Evolutionary conservation across 2,113 vertebrate species (phyloP), one percentile per base, ranked within the genome.

Genomic region (Burhinus oedicnemus): DNA sequence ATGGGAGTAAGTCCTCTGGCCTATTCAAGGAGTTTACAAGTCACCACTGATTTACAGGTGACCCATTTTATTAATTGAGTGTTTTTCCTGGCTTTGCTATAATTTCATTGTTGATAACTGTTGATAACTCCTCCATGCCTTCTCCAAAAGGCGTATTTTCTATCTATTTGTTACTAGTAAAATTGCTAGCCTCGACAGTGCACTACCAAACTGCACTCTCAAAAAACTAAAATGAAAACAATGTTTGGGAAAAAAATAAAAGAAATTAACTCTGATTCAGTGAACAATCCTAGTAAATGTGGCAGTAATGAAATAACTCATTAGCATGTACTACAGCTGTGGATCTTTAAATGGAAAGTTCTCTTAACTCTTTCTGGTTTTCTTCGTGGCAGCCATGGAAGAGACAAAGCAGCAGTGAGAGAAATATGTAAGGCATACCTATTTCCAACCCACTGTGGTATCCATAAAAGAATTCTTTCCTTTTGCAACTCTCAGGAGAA

Each of bases 1-100:
- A 98, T 97, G 95, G 98, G 87, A 98, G 96, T 98, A 98, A 98
- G 97, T 98, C 97, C 93, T 98, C 75, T 58, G 95, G 85, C 87
- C 92, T 96, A 95, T 98, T 98, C 97, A 98, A 96, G 93, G 77
- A 96, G 90, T 83, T 95, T 94, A 95, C 95, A 97, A 82, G 90
- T 97, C 91, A 89, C 70, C 79, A 95, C 95, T 97, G 97, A 98
- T 98, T 98, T 98, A 98, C 95, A 98, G 97, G 94, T 97, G 96
- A 98, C 91, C 95, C 83, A 96, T 95, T 97, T 98, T 98, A 98
- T 98, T 98, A 97, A 98, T 98, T 91, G 94, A 60, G 89, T 97
- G 71, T 96, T 98, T 93, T 64, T 40, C 62, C 74, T 77, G 47
- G 57, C 78, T 83, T 88, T 95, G 25, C 7, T 91, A 14, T 30